phyloP scores from a whole-genome alignment of 2,888 invertebrate genomes.

The Caenorhabditis zanzibari region DNA sequence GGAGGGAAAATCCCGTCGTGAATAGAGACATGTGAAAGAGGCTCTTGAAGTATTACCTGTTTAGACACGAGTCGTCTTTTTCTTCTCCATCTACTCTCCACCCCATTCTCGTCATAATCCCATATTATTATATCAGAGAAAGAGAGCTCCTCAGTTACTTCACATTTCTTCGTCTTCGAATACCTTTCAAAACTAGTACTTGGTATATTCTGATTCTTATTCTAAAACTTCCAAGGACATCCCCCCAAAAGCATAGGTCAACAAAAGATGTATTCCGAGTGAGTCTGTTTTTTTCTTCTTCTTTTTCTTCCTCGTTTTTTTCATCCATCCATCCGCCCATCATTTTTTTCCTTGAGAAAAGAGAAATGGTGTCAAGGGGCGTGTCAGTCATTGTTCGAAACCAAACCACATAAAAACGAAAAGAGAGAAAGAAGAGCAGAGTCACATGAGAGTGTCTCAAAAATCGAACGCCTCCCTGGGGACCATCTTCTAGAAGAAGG shows the following conservation, averaged over 20 bases:
- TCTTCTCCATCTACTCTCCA: not conserved
- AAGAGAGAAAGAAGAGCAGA: constrained; percentile 18
- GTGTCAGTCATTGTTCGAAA: constrained; percentile 30
- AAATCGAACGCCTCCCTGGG: constrained; percentile 55
- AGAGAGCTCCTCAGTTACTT: constrained; percentile 10
- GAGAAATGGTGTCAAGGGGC: constrained; percentile 28
- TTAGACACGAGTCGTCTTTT: not conserved
- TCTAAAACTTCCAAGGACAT: not conserved
- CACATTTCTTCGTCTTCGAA: not conserved
- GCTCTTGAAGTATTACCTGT: constrained; percentile 27
- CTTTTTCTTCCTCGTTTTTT: not conserved
- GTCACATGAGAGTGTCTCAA: constrained; percentile 61
- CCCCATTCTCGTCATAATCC: constrained; percentile 45
- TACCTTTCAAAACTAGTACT: no score
- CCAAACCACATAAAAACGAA: constrained; percentile 48
- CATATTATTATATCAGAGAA: constrained; percentile 53
- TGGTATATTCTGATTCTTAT: not conserved
- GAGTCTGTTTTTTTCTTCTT: constrained; percentile 27
- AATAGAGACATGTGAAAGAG: constrained; percentile 15
- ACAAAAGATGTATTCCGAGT: constrained; percentile 44
- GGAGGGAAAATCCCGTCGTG: not conserved
- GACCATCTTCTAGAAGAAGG: constrained; percentile 37
- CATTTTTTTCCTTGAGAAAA: constrained; percentile 9
- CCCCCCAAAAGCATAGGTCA: constrained; percentile 1
- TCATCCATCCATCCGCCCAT: not conserved